Conservation (phyloP, 2,113 vertebrate genomes). For the Pollimyrus isidori region DNA sequence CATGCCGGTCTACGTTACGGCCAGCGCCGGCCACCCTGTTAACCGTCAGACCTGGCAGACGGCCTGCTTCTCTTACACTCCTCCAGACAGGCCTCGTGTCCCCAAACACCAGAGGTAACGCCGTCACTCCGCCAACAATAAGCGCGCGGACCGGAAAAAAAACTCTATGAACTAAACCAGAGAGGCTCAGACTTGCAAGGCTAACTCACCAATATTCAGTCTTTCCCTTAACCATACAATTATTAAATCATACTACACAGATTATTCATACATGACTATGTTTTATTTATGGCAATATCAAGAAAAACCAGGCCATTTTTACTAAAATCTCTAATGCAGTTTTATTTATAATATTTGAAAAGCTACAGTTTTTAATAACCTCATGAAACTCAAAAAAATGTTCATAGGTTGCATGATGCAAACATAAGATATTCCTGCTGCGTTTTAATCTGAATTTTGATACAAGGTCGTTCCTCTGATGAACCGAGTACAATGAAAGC, state of each 20-base stretch:
- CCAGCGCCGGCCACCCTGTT: not conserved
- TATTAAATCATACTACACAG: not conserved
- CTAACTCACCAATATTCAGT: not conserved
- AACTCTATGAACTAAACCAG: not conserved
- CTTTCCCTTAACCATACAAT: not conserved
- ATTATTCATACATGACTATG: not conserved
- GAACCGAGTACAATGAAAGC: not conserved
- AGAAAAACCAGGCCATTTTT: not conserved
- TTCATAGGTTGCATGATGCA: not conserved
- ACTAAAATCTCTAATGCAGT: not conserved
- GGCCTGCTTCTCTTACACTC: not conserved
- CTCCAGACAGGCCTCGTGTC: not conserved
- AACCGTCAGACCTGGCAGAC: not conserved
- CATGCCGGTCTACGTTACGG: not conserved
- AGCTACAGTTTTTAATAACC: not conserved
- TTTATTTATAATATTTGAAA: not conserved
- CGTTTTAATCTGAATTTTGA: not conserved
- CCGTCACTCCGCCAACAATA: not conserved
- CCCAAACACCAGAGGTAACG: not conserved
- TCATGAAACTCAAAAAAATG: not conserved
- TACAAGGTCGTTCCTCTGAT: not conserved
- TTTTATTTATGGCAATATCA: not conserved
- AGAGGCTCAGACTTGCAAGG: not conserved
- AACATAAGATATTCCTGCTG: not conserved
- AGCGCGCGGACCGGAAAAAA: not conserved